A percentile compares a stretch with the other conserved stretches of the same genome.
These are phyloP conservation scores for Pseudochaenichthys georgianus DNA, from an alignment of 2,797 vertebrate genomes.

Conservation along the genomic window DNA sequence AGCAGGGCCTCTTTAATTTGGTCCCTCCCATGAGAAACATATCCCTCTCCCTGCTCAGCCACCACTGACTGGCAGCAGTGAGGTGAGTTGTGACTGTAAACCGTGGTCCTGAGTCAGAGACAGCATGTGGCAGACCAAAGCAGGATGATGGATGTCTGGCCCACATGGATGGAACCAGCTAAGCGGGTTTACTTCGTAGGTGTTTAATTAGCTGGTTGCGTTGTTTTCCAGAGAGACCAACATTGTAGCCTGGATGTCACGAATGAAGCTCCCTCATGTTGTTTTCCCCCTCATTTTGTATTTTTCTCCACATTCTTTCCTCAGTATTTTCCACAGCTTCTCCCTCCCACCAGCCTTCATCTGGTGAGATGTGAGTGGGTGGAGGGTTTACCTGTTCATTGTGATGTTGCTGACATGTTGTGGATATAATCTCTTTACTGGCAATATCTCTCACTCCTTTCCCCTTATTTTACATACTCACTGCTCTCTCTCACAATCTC, in stretches of 20 bases:
- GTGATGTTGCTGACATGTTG: slow-evolving; percentile 14
- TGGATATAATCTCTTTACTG: slow-evolving; percentile 7
- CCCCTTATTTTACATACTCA: neutral
- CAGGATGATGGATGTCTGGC: slow-evolving; percentile 47
- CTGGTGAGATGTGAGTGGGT: slow-evolving; percentile 10
- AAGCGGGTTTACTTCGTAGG: slow-evolving; percentile 31
- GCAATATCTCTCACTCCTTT: neutral
- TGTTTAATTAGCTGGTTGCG: slow-evolving; percentile 62
- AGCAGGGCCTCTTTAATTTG: too few relatives aligned
- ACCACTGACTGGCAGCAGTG: slow-evolving; percentile 14
- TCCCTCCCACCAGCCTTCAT: slow-evolving; percentile 15
- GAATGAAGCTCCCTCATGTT: slow-evolving; percentile 25
- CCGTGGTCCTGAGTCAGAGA: slow-evolving; percentile 15
- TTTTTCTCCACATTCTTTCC: slow-evolving; percentile 9
- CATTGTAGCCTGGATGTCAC: slow-evolving; percentile 33
- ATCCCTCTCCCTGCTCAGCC: neutral
- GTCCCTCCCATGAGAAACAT: too few relatives aligned
- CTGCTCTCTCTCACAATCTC: neutral
- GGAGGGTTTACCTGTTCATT: slow-evolving; percentile 33
- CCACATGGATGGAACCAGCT: slow-evolving; percentile 34
- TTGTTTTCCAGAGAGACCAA: slow-evolving; percentile 55
- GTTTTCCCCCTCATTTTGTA: slow-evolving; percentile 23
- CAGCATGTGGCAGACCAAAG: slow-evolving; percentile 16
- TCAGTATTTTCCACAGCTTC: neutral
- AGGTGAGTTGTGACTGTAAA: slow-evolving; percentile 38